Conservation (phyloP, 1,140 invertebrate genomes). For the Caenorhabditis latens region DNA sequence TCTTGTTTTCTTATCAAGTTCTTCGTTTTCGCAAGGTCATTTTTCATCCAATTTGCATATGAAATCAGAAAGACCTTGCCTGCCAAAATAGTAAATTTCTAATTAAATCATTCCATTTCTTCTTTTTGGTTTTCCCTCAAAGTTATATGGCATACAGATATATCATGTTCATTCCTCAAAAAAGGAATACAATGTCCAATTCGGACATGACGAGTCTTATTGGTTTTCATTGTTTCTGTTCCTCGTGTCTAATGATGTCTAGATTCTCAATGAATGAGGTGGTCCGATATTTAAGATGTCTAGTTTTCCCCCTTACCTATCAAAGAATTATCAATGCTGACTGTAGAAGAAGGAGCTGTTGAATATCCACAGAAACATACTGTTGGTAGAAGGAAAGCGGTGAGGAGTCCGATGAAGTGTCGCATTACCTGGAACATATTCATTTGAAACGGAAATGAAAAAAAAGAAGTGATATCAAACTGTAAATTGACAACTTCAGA, state of each 20-base stretch:
- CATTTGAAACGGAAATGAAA: background rate
- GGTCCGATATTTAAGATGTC: background rate
- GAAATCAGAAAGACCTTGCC: background rate
- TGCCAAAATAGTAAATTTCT: background rate
- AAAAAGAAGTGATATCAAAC: background rate
- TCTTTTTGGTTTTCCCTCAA: background rate
- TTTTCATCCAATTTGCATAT: background rate
- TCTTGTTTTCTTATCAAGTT: background rate
- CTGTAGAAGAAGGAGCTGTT: slow-evolving; percentile 38
- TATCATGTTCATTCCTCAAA: background rate
- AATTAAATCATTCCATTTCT: background rate
- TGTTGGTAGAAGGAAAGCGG: slow-evolving; percentile 24
- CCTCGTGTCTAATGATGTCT: slow-evolving; percentile 12
- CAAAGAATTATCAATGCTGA: slow-evolving; percentile 49
- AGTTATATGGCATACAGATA: background rate
- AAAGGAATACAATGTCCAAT: slow-evolving; percentile 35
- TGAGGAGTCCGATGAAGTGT: slow-evolving; percentile 7
- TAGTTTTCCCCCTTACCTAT: background rate
- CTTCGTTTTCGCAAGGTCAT: background rate
- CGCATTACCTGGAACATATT: slow-evolving; percentile 25
- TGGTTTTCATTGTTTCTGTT: slow-evolving; percentile 28
- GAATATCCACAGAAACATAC: slow-evolving; percentile 29
- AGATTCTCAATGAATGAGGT: background rate
- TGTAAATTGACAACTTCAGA: background rate
- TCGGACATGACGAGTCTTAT: slow-evolving; percentile 52